Evolutionary conservation across 2,113 vertebrate species (phyloP).

Genomic region (Carettochelys insculpta): DNA sequence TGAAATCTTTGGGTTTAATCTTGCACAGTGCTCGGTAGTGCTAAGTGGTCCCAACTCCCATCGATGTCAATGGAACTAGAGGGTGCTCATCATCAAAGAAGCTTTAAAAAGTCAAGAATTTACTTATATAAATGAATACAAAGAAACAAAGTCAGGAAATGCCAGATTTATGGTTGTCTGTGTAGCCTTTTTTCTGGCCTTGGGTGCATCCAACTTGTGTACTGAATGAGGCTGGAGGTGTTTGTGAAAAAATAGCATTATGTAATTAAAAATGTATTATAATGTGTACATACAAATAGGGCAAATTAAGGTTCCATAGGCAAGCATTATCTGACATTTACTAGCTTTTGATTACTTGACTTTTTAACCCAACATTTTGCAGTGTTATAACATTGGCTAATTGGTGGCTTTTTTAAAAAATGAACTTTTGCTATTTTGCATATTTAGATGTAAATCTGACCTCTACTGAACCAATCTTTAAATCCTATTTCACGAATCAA

Average conservation of each 20-base stretch:
- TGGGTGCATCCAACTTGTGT: background rate
- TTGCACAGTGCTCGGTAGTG: fast-evolving
- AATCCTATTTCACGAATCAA: background rate
- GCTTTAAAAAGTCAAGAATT: background rate
- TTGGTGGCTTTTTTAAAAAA: background rate
- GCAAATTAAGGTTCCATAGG: background rate
- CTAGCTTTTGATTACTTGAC: background rate
- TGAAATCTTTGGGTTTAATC: background rate
- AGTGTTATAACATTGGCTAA: background rate
- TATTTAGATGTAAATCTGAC: conserved; percentile 24
- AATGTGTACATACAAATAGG: background rate
- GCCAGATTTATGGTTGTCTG: background rate
- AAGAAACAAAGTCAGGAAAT: background rate
- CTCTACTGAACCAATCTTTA: conserved; percentile 7
- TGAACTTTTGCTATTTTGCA: background rate
- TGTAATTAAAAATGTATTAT: background rate
- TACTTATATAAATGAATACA: background rate
- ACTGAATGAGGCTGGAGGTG: background rate
- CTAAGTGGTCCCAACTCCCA: background rate
- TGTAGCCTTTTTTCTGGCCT: background rate
- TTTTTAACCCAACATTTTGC: background rate
- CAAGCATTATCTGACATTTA: background rate
- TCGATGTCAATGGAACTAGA: background rate
- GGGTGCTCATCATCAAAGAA: background rate
- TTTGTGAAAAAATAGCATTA: background rate